Conservation (phyloP, 2,797 vertebrate species). For the Bradypodion ventrale region DNA sequence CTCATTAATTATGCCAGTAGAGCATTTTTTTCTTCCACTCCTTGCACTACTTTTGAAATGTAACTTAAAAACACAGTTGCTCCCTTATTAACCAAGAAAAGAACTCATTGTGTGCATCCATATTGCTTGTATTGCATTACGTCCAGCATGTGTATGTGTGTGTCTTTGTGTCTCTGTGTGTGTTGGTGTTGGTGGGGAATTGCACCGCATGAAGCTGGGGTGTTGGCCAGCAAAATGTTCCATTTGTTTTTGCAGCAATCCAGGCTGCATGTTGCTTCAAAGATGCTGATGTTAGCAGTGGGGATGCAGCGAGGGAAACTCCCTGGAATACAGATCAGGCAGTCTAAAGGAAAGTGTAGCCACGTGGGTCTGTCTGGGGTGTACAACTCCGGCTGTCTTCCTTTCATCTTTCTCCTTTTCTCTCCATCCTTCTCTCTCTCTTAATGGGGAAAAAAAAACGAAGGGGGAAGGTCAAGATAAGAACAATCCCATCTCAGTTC, state of each 20-base stretch:
- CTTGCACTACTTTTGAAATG: too few relatives aligned
- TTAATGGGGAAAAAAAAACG: neutral
- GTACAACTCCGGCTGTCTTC: neutral
- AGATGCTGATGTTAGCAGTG: conserved; percentile 12
- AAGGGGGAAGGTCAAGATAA: neutral
- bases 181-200: neutral
- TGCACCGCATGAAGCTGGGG: neutral
- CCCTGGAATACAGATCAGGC: neutral
- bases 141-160: too few relatives aligned
- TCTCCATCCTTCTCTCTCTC: neutral
- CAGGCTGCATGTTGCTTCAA: neutral
- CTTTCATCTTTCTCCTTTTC: conserved; percentile 13
- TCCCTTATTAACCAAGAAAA: too few relatives aligned
- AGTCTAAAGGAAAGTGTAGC: neutral
- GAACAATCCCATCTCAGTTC: neutral
- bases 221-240: neutral
- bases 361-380: rapidly evolving
- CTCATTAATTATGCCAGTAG: too few relatives aligned
- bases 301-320: neutral
- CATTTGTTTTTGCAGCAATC: rapidly evolving
- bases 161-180: too few relatives aligned
- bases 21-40: too few relatives aligned
- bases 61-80: too few relatives aligned
- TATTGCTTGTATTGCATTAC: too few relatives aligned
- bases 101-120: too few relatives aligned